Base-by-base conservation (phyloP, 2,888 invertebrate genomes). In the Petrophora chlorosata region DNA sequence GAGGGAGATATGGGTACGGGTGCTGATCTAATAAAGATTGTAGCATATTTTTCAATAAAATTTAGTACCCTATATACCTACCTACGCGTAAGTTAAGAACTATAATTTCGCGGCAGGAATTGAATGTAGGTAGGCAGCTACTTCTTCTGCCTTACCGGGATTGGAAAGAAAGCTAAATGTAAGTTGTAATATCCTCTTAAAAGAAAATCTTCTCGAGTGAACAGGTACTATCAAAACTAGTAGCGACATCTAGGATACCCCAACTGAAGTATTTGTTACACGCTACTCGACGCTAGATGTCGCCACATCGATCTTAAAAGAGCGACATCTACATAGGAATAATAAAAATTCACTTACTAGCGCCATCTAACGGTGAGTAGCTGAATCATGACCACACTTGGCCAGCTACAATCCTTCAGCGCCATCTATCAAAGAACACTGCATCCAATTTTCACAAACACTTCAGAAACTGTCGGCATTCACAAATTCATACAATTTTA, bases 361-460 rank as follows among this genome's bases (percentile, higher is more conserved):
- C 67, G 80, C 78, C 76, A 80, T 62, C 89, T 86, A 72, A 73
- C 63, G 79, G 63, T 53, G 65, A 73, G 63, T 76, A 75, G 85
- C 72, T 10, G 61, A 76, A 83, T 66, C 60, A 71, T 56, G 53
- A 62, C 58, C 65, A 65, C 77, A 69, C 76, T 79, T 81, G 67
- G 53, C 44, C 62, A 76, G 68, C 82, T 74, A 80, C 66, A 73
- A 78, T 73, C 63, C 74, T 57, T 76, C 73, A 82, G 70, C 82
- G 85, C 82, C 83, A 86, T 84, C 87, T 87, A 72, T 72, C 56
- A 67, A 68, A 66, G 61, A 82, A 71, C 90, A 89, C 90, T 89
- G 89, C 89, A 90, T 90, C 89, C 89, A 87, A 83, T 74, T 61
- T 70, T 69, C 77, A 82, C 76, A 65, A 61, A 55, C 53, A 36